These are phyloP conservation scores for Bombyx mori DNA, from an alignment of 1,140 invertebrate species.

Conservation along the genomic window DNA sequence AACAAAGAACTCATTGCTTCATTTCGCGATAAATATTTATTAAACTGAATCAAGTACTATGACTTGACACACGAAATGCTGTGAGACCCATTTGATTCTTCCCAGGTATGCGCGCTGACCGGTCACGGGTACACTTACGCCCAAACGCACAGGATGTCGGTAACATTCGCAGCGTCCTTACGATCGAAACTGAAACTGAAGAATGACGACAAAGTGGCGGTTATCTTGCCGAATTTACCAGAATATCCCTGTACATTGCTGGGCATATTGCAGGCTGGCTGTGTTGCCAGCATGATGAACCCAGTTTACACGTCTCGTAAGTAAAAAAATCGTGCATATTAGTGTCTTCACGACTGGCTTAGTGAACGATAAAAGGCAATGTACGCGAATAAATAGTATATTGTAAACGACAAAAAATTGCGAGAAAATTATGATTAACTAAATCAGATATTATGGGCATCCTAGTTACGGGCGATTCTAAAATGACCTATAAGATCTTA, in stretches of 20 bases:
- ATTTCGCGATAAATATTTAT: no score
- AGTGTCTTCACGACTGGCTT: no score
- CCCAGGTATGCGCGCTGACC: slow-evolving; percentile 79
- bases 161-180: slow-evolving; percentile 80
- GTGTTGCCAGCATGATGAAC: slow-evolving; percentile 84
- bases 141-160: slow-evolving; percentile 74
- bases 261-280: slow-evolving; percentile 80
- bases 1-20: no score
- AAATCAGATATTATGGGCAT: no score
- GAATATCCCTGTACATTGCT: slow-evolving; percentile 80
- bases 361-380: no score
- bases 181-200: slow-evolving; percentile 76
- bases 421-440: no score
- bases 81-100: slow-evolving; percentile 7
- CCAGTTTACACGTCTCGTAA: slow-evolving; percentile 84
- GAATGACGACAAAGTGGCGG: slow-evolving; percentile 79
- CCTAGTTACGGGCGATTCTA: no score
- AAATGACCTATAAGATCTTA: no score
- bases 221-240: slow-evolving; percentile 83
- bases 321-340: slow-evolving; percentile 8
- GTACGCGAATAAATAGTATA: no score
- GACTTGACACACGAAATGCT: no score
- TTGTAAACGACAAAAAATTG: no score
- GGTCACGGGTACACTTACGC: slow-evolving; percentile 81
- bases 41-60: no score